Evolutionary conservation across 2,113 vertebrate genomes (phyloP).

Genomic region (Brachyhypopomus occidentalis): DNA sequence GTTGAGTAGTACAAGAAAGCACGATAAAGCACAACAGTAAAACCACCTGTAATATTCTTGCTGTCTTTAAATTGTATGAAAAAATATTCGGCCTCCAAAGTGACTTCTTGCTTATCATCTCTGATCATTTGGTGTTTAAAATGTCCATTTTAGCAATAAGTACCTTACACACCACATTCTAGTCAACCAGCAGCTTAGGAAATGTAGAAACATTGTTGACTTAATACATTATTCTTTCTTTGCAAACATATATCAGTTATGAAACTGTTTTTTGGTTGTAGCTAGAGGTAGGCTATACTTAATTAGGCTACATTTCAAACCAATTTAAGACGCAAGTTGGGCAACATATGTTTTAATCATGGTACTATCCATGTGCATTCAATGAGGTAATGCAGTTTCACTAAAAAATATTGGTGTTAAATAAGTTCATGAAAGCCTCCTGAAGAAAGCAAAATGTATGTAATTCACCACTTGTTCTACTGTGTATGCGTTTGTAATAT

Average conservation of each 20-base stretch:
- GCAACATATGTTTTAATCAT: background rate
- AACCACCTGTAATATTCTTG: conserved; percentile 11
- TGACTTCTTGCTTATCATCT: conserved; percentile 21
- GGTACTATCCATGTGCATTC: conserved; percentile 3
- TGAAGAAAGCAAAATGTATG: background rate
- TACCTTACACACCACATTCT: conserved; percentile 32
- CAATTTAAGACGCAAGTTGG: conserved; percentile 6
- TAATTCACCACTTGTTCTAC: background rate
- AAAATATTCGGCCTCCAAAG: conserved; percentile 24
- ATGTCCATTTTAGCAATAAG: conserved; percentile 34
- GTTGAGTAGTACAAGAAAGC: conserved; percentile 22
- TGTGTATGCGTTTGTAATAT: background rate
- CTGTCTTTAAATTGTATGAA: conserved; percentile 28
- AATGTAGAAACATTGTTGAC: conserved; percentile 19
- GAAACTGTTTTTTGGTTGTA: conserved; percentile 51
- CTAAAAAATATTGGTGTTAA: conserved; percentile 2
- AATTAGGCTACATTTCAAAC: conserved; percentile 28
- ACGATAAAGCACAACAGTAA: conserved; percentile 18
- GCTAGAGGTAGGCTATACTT: conserved; percentile 45
- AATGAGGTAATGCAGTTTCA: conserved; percentile 27
- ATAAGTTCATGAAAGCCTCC: background rate
- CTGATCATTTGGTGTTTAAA: conserved; percentile 33
- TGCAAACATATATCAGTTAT: conserved; percentile 15
- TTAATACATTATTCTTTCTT: background rate
- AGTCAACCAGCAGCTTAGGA: conserved; percentile 20